Conservation (phyloP, 1,140 invertebrate genomes). For the Ruditapes philippinarum region DNA sequence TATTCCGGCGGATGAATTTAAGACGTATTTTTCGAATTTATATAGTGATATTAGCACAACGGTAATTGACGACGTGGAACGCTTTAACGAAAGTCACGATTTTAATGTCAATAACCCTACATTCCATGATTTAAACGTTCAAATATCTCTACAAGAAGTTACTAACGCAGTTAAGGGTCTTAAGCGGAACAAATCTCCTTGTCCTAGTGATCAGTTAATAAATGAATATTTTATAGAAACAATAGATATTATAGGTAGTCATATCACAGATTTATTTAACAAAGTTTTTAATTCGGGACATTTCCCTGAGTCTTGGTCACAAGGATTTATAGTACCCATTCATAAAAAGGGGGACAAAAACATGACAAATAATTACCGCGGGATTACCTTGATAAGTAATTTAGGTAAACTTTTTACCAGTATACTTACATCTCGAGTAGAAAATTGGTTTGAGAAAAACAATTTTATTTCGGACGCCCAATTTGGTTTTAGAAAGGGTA, state of each 20-base stretch:
- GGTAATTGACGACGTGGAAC: neutral
- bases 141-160: neutral
- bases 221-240: slow-evolving; percentile 32
- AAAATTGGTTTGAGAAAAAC: neutral
- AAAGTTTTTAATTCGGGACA: neutral
- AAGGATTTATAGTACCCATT: slow-evolving; percentile 21
- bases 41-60: neutral
- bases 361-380: neutral
- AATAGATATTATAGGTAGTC: neutral
- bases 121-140: neutral
- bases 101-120: neutral
- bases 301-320: slow-evolving; percentile 1
- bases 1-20: neutral
- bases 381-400: slow-evolving; percentile 3
- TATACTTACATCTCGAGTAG: neutral
- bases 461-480: neutral
- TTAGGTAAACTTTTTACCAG: slow-evolving; percentile 49
- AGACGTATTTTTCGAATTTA: neutral
- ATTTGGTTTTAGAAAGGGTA: slow-evolving; percentile 1
- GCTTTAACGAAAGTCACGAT: neutral
- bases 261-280: slow-evolving; percentile 2
- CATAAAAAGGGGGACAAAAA: slow-evolving; percentile 20
- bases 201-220: neutral
- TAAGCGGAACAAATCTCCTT: neutral
- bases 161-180: neutral